phyloP scores from a whole-genome alignment of 1,140 invertebrate species.

The Brachionus plicatilis region DNA sequence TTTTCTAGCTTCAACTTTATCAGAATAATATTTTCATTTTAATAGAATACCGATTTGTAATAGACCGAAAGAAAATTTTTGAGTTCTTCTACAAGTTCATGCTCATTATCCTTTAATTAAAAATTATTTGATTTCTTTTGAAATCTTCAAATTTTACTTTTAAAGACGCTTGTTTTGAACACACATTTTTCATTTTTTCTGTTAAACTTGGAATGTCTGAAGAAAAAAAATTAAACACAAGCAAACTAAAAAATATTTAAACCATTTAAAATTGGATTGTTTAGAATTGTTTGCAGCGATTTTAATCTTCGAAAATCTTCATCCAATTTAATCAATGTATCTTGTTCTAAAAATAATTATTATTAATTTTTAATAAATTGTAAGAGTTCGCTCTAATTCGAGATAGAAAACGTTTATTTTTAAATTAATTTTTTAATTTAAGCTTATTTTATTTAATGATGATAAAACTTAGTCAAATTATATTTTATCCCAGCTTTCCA shows the following conservation, averaged over 20 bases:
- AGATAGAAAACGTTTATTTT: too few relatives aligned
- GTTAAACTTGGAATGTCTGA: neutral
- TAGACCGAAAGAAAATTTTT: constrained; percentile 23
- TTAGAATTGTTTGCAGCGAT: neutral
- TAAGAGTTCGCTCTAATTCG: neutral
- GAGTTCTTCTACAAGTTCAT: neutral
- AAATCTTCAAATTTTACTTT: neutral
- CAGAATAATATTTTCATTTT: too few relatives aligned
- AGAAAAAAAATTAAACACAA: neutral
- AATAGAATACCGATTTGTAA: neutral
- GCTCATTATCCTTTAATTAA: neutral
- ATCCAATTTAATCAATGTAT: neutral
- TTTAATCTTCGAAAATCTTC: constrained; percentile 2
- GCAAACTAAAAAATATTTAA: neutral
- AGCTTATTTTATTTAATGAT: too few relatives aligned
- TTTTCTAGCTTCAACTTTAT: neutral
- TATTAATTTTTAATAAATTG: neutral
- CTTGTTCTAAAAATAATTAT: constrained; percentile 15
- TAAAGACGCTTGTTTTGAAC: neutral
- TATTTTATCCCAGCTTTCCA: too few relatives aligned
- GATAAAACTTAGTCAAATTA: too few relatives aligned
- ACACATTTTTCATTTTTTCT: neutral
- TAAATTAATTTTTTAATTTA: too few relatives aligned
- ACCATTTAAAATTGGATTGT: constrained; percentile 31
- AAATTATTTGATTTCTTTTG: neutral